These are phyloP conservation scores for Apomyelois bistriatella DNA, from an alignment of 2,888 invertebrate genomes.

Conservation along the genomic window DNA sequence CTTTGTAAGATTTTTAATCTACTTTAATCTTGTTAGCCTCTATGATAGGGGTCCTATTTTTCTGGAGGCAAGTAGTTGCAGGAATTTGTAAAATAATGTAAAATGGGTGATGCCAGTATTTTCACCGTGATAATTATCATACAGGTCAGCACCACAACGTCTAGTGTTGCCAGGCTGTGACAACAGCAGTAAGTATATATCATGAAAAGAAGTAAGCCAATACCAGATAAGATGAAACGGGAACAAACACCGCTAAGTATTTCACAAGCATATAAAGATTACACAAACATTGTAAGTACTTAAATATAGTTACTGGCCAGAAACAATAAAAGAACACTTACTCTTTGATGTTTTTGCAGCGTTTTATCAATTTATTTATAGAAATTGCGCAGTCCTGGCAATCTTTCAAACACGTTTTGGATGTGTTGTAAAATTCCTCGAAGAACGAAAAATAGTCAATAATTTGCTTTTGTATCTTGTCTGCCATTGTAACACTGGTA, in stretches of 20 bases:
- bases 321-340: slow-evolving; percentile 43
- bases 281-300: background rate
- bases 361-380: slow-evolving; percentile 75
- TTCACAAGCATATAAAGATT: background rate
- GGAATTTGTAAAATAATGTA: no score
- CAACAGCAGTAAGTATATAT: no score
- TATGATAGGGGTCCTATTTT: no score
- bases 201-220: no score
- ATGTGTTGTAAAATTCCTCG: slow-evolving; percentile 66
- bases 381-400: slow-evolving; percentile 71
- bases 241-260: background rate
- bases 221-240: no score
- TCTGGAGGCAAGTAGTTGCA: no score
- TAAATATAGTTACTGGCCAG: slow-evolving; percentile 13
- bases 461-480: slow-evolving; percentile 73
- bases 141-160: no score
- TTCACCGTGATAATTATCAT: no score
- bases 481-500: slow-evolving; percentile 55
- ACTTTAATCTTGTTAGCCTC: no score
- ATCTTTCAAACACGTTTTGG: slow-evolving; percentile 70
- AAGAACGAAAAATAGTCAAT: slow-evolving; percentile 75
- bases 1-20: no score
- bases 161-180: no score
- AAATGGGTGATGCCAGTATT: no score
- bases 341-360: slow-evolving; percentile 71